Conservation (phyloP, 2,888 invertebrate species). For the Hydriomena furcata region DNA sequence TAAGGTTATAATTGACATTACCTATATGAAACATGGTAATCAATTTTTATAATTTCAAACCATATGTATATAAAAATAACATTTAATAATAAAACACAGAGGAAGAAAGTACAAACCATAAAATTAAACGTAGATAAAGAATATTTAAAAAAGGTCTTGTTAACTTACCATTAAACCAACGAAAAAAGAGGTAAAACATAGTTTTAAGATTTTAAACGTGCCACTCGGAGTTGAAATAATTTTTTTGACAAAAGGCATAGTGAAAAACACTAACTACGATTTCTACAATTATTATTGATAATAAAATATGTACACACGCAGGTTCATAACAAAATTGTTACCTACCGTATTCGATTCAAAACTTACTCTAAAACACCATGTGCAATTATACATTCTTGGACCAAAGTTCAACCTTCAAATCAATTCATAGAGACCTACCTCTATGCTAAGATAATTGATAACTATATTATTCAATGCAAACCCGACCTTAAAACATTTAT, state of each 20-base stretch:
- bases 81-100: too few species aligned
- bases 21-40: too few species aligned
- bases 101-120: too few species aligned
- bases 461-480: conserved; percentile 35
- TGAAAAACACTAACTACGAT: conserved; percentile 1
- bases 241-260: not conserved
- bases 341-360: conserved; percentile 31
- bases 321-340: conserved; percentile 2
- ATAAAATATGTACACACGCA: conserved; percentile 28
- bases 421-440: conserved; percentile 55
- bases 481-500: conserved; percentile 35
- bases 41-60: too few species aligned
- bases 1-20: too few species aligned
- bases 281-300: conserved; percentile 3
- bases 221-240: not conserved
- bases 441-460: conserved; percentile 41
- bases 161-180: too few species aligned
- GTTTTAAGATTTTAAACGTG: conserved; percentile 7
- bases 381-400: conserved; percentile 80
- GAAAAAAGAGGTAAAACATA: too few species aligned
- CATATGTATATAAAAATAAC: too few species aligned
- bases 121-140: too few species aligned
- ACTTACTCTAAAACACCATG: conserved; percentile 71
- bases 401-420: conserved; percentile 82
- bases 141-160: too few species aligned